Evolutionary conservation across 2,113 vertebrate genomes (phyloP), one percentile per base, ranked within the genome.

Genomic region (Protomyctophum bolini): DNA sequence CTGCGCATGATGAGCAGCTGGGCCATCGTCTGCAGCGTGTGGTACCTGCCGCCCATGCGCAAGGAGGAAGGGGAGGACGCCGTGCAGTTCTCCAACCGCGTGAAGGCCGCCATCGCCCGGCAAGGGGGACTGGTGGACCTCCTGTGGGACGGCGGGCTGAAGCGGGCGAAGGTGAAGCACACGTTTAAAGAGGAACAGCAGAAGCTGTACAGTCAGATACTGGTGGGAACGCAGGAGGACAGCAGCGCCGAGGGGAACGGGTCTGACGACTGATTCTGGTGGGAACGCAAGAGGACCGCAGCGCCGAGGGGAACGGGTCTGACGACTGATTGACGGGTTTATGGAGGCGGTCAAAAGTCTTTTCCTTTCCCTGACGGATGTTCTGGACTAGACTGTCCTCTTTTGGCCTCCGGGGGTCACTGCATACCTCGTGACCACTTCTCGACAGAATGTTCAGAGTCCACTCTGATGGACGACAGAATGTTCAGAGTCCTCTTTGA

Each of bases 1-100:
- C 92, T 99, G 4, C 93, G 95, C 33, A 99, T 99, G 97, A 98
- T 99, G 97, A 99, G 94, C 81, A 98, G 97, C 89, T 99, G 97
- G 97, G 97, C 97, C 67, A 97, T 98, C 0, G 97, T 99, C 65
- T 99, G 97, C 92, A 99, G 96, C 0, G 97, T 98, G 77, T 99
- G 97, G 97, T 99, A 99, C 79, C 89, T 99, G 60, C 97, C 97
- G 0, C 96, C 97, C 0, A 97, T 99, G 97, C 96, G 90, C 55
- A 92, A 94, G 79, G 92, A 97, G 94, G 97, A 41, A 41, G 97
- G 28, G 86, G 91, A 60, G 33, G 33, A 41, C 33, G 33, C 33
- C 3, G 60, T 62, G 33, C 60, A 62, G 45, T 62, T 62, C 14
- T 33, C 60, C 45, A 62, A 62, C 60, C 45, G 60, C 45, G 60